Percentiles rank a stretch among this genome's conserved stretches.
phyloP scores from a whole-genome alignment of 1,140 invertebrate species.

The Rhyacophila brunnea region DNA sequence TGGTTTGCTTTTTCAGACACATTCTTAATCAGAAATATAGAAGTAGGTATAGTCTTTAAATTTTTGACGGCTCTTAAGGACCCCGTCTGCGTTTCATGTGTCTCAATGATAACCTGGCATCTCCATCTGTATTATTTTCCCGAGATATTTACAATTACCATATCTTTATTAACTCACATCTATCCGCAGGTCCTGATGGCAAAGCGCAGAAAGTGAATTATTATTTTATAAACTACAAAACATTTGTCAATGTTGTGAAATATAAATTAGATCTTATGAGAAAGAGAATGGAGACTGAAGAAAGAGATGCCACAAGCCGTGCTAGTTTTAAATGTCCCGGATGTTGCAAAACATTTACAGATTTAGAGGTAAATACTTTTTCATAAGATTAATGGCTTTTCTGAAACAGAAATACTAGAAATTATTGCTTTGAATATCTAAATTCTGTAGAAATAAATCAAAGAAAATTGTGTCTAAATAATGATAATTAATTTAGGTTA shows the following conservation, averaged over 20 bases:
- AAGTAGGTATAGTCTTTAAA: no score
- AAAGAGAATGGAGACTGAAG: slow-evolving; percentile 92
- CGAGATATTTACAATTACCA: background rate
- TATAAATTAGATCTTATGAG: slow-evolving; percentile 96
- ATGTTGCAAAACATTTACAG: slow-evolving; percentile 90
- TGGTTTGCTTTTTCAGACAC: no score
- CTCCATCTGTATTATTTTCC: background rate
- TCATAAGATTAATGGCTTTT: no score
- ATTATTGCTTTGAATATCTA: no score
- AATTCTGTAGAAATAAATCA: no score
- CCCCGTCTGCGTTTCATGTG: background rate
- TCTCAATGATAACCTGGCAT: background rate
- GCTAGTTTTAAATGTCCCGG: slow-evolving; percentile 92
- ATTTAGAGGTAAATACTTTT: slow-evolving; percentile 64
- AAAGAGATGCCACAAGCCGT: slow-evolving; percentile 89
- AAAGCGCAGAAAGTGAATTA: slow-evolving; percentile 96
- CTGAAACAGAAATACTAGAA: no score
- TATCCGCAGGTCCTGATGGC: slow-evolving; percentile 70
- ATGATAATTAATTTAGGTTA: no score
- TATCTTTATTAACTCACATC: background rate
- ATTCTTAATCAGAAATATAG: no score
- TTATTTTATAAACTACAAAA: slow-evolving; percentile 97
- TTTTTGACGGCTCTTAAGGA: no score
- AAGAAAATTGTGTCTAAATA: no score
- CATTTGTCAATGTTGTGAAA: slow-evolving; percentile 96